A percentile compares a stretch with the other conserved stretches of the same genome.
These are phyloP conservation scores for Drosophila nigritarsus DNA, from an alignment of 2,888 invertebrate genomes.

Conservation along the genomic window DNA sequence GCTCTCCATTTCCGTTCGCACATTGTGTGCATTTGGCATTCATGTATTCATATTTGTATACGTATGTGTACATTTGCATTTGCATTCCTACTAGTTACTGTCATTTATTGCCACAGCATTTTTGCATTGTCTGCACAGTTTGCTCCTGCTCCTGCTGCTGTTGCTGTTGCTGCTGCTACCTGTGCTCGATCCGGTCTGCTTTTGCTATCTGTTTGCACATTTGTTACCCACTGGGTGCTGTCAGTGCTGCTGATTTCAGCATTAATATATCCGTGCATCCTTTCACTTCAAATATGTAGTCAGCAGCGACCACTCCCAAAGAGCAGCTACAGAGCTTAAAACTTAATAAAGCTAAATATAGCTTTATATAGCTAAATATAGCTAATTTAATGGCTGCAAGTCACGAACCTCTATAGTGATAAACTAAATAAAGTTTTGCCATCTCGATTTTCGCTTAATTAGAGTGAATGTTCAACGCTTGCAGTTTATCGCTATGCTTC, in stretches of 20 bases:
- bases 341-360: slow-evolving; percentile 1
- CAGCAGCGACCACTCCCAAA: background rate
- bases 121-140: slow-evolving; percentile 57
- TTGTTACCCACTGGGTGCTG: slow-evolving; percentile 47
- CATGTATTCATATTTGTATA: slow-evolving; percentile 20
- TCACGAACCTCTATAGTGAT: background rate
- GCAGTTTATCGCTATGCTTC: background rate
- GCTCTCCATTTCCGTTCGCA: slow-evolving; percentile 56
- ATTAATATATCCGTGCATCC: slow-evolving; percentile 59
- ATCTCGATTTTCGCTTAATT: background rate
- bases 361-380: background rate
- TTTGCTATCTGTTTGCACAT: slow-evolving; percentile 46
- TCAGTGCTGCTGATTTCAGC: slow-evolving; percentile 61
- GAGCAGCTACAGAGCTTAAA: background rate
- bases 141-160: slow-evolving; percentile 6
- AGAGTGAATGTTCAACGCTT: background rate
- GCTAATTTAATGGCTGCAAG: background rate
- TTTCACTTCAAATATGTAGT: slow-evolving; percentile 40
- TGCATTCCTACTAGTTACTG: slow-evolving; percentile 57
- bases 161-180: background rate
- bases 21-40: slow-evolving; percentile 29
- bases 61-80: slow-evolving; percentile 13
- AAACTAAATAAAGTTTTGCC: background rate
- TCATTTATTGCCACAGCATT: slow-evolving; percentile 63
- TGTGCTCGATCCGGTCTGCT: slow-evolving; percentile 5